Evolutionary conservation across 2,113 vertebrate genomes (phyloP).

Genomic region (Siphamia tubifer): DNA sequence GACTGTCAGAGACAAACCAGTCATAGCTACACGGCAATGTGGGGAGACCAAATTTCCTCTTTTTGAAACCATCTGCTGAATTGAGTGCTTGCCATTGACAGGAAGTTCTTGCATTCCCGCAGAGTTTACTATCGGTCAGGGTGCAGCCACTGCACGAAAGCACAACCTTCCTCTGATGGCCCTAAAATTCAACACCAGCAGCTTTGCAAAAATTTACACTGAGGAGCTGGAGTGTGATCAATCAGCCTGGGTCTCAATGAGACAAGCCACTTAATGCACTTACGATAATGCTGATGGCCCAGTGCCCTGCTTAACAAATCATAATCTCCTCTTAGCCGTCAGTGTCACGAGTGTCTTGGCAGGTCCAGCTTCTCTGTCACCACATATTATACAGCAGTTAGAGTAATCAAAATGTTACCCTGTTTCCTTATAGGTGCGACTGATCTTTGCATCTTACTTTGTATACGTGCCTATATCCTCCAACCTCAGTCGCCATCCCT

Average conservation of each 20-base stretch:
- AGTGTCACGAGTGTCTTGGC: slow-evolving; percentile 30
- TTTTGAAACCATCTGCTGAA: slow-evolving; percentile 67
- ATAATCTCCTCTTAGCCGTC: slow-evolving; percentile 49
- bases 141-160: slow-evolving; percentile 10
- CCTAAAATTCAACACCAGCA: slow-evolving; percentile 4
- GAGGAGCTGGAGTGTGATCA: slow-evolving; percentile 18
- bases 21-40: slow-evolving; percentile 11
- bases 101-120: slow-evolving; percentile 67
- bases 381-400: background rate
- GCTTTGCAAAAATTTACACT: background rate
- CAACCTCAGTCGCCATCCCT: background rate
- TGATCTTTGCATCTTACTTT: background rate
- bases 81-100: slow-evolving; percentile 33
- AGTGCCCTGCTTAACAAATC: slow-evolving; percentile 61
- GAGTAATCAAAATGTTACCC: background rate
- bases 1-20: background rate
- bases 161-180: slow-evolving; percentile 23
- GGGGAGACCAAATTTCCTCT: slow-evolving; percentile 45
- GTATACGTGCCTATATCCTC: background rate
- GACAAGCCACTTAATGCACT: slow-evolving; percentile 29
- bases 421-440: background rate
- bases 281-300: slow-evolving; percentile 42
- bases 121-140: slow-evolving; percentile 59
- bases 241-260: slow-evolving; percentile 30
- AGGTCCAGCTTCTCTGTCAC: background rate